Evolutionary conservation across 2,113 vertebrate species (phyloP), one percentile per base, ranked within the genome.

Genomic region (Lycocorax pyrrhopterus): DNA sequence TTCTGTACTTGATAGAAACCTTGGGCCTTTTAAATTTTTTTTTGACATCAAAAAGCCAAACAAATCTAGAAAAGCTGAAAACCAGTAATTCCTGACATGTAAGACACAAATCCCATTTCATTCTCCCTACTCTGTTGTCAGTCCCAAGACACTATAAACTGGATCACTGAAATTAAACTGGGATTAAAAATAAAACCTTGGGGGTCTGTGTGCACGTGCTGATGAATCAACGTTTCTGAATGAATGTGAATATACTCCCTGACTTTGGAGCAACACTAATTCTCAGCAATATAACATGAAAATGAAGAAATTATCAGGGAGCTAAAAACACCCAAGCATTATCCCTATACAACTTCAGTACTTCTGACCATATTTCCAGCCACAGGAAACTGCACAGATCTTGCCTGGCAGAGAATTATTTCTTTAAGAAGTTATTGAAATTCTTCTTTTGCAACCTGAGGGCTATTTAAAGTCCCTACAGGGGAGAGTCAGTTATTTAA

Each of bases 181-280:
- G 46, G 62, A 92, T 89, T 95, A 76, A 95, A 93, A 91, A 83
- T 43, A 88, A 95, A 37, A 43, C 44, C 49, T 27, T 19, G 22
- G 26, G 33, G 33, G 17, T 13, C 32, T 82, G 22, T 23, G 43
- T 41, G 47, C 43, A 56, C 3, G 2, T 33, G 46, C 41, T 62
- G 73, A 77, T 74, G 51, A 87, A 87, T 44, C 35, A 72, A 13
- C 22, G 19, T 10, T 53, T 82, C n/a, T 37, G 49, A 84, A 68
- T 25, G 32, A 60, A 56, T 12, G 16, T 66, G 58, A 81, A 58
- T 10, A 76, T 13, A 37, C 20, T 32, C 16, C 16, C n/a, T 44
- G 53, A 41, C 26, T 89, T 68, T 17, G 69, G 10, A 82, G n/a
- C 18, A 89, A 87, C n/a, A 16, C 19, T 55, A 62, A 35, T 44